Evolutionary conservation across 2,888 invertebrate species (phyloP), one percentile per base, ranked within the genome.

Genomic region (Athrips mouffetella): DNA sequence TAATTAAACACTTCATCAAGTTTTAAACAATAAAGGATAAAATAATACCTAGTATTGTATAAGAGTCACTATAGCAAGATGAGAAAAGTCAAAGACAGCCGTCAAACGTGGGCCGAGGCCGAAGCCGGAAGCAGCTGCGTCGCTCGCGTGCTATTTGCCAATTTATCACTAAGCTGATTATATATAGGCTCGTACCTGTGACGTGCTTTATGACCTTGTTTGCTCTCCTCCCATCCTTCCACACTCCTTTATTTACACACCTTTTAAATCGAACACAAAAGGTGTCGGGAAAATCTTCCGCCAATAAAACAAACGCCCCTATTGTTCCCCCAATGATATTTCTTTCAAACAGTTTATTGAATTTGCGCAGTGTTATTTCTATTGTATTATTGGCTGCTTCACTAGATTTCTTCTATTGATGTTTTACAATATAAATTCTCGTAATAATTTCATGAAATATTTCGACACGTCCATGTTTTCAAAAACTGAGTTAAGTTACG

Each of bases 101-200:
- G 50, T 55, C 53, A 56, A 23, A 30, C 45, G 45, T 42, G 53
- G 20, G 18, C 2, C 6, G 2, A n/a, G 20, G 20, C 4, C 23
- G 55, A 66, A n/a, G n/a, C n/a, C 76, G 83, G 86, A 85, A 83
- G 71, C 85, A 86, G 85, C 85, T 86, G 86, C 71, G 85, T 77
- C 77, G 79, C 68, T 86, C 74, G 86, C 86, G 87, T 88, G 87
- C 73, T 86, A 76, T 87, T 87, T 86, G 80, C 85, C 86, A 87
- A 88, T 88, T 87, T 87, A 86, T 87, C 84, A 86, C 86, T 83
- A 86, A 87, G 86, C 85, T 84, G 85, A 88, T 87, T 87, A 86
- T 85, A 83, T 86, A 83, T 79, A 84, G 85, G 84, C 80, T 75
- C 70, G 80, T 80, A 79, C 71, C 72, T 70, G 73, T 76, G 83